A percentile compares a stretch with the other conserved stretches of the same genome.
Evolutionary conservation across 2,113 vertebrate species (phyloP).

Genomic region (Paratilapia polleni): DNA sequence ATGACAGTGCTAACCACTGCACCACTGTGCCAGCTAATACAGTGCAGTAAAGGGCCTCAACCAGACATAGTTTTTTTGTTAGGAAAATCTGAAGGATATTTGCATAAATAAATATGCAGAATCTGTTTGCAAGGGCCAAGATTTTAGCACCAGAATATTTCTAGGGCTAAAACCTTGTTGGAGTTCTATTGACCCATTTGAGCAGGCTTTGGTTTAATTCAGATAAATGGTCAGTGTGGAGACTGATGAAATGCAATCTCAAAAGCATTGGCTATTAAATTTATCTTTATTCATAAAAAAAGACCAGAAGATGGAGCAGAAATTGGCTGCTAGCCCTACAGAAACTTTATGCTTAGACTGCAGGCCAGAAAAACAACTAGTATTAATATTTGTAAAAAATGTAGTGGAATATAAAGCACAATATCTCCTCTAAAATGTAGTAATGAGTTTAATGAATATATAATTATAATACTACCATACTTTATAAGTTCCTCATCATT

Average conservation of each 20-base stretch:
- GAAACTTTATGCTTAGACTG: not conserved
- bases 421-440: not conserved
- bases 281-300: too few relatives aligned
- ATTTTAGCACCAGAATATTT: too few relatives aligned
- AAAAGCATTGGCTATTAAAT: not conserved
- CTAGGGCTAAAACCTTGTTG: too few relatives aligned
- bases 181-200: not conserved
- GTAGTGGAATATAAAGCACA: not conserved
- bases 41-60: too few relatives aligned
- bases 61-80: too few relatives aligned
- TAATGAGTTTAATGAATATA: not conserved
- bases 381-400: not conserved
- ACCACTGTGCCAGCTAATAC: too few relatives aligned
- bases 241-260: not conserved
- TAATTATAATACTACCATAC: not conserved
- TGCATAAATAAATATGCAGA: too few relatives aligned
- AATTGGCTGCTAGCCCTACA: not conserved
- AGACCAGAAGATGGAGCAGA: not conserved
- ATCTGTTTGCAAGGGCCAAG: too few relatives aligned
- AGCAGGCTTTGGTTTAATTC: not conserved
- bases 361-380: not conserved
- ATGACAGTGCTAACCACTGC: too few relatives aligned
- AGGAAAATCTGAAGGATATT: too few relatives aligned
- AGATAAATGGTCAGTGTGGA: fast-evolving
- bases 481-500: not conserved